phyloP scores from a whole-genome alignment of 2,113 vertebrate species.

The Cyphomyrus plagiostoma region DNA sequence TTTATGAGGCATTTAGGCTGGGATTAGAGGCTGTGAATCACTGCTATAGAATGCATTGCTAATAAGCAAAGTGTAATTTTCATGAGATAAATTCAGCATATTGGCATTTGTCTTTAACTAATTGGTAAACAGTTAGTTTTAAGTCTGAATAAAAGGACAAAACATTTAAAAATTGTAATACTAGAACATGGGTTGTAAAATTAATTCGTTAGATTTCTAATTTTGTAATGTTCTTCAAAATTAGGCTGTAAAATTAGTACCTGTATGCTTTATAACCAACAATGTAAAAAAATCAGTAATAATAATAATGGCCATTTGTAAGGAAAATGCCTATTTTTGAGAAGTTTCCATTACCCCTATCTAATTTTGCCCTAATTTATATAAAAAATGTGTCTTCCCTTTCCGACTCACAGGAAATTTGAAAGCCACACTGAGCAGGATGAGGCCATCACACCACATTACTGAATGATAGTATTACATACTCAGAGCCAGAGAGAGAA shows the following conservation, averaged over 20 bases:
- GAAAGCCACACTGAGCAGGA: background rate
- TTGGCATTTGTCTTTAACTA: background rate
- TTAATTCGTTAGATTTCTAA: background rate
- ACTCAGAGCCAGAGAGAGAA: background rate
- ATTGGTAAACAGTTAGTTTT: background rate
- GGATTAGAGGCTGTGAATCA: background rate
- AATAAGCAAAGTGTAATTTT: background rate
- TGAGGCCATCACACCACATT: background rate
- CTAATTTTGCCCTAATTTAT: background rate
- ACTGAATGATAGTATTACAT: background rate
- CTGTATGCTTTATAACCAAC: background rate
- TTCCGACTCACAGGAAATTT: slow-evolving; percentile 11
- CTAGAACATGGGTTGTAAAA: background rate
- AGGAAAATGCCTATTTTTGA: background rate
- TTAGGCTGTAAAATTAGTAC: background rate
- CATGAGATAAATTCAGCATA: background rate
- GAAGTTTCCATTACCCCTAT: background rate
- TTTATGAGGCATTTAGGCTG: background rate
- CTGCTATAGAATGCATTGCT: background rate
- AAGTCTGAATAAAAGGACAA: background rate
- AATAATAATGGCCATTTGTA: background rate
- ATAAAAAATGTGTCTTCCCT: background rate
- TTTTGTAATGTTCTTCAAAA: background rate
- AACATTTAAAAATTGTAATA: background rate
- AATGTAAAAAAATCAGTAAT: background rate